A percentile compares a stretch with the other conserved stretches of the same genome.
phyloP scores from a whole-genome alignment of 2,797 vertebrate genomes.

The Percopsis omiscomaycus region DNA sequence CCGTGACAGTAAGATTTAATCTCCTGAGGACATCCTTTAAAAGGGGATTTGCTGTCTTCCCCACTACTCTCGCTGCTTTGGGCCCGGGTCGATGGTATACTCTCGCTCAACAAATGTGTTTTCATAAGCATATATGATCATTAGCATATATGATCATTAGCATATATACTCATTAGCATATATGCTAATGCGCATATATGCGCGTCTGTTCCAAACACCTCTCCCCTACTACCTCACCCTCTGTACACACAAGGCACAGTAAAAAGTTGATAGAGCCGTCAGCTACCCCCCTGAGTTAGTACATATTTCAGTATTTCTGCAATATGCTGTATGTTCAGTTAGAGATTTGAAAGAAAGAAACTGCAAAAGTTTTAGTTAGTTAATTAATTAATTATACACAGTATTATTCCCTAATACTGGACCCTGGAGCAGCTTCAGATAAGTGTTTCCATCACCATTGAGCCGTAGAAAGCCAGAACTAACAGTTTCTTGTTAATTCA shows the following conservation, averaged over 20 bases:
- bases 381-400: slow-evolving; percentile 6
- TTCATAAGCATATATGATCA: too few relatives aligned
- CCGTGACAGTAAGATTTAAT: slow-evolving; percentile 32
- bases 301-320: slow-evolving; percentile 35
- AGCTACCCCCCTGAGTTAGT: slow-evolving; percentile 79
- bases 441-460: background rate
- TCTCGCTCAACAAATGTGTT: too few relatives aligned
- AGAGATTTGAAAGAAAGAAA: slow-evolving; percentile 40
- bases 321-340: slow-evolving; percentile 25
- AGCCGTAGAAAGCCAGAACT: slow-evolving; percentile 6
- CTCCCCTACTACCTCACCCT: slow-evolving; percentile 67
- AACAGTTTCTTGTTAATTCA: slow-evolving; percentile 30
- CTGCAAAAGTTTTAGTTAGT: slow-evolving; percentile 20
- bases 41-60: slow-evolving; percentile 34
- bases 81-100: slow-evolving; percentile 19
- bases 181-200: slow-evolving; percentile 18
- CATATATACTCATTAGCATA: too few relatives aligned
- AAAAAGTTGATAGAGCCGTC: slow-evolving; percentile 74
- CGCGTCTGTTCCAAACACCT: slow-evolving; percentile 43
- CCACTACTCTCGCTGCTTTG: slow-evolving; percentile 28
- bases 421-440: slow-evolving; percentile 24
- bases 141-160: too few relatives aligned
- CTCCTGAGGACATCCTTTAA: slow-evolving; percentile 26
- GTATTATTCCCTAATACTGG: slow-evolving; percentile 18
- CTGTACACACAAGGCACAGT: slow-evolving; percentile 61